phyloP scores from a whole-genome alignment of 2,888 invertebrate species.

The Eupithecia insigniata region DNA sequence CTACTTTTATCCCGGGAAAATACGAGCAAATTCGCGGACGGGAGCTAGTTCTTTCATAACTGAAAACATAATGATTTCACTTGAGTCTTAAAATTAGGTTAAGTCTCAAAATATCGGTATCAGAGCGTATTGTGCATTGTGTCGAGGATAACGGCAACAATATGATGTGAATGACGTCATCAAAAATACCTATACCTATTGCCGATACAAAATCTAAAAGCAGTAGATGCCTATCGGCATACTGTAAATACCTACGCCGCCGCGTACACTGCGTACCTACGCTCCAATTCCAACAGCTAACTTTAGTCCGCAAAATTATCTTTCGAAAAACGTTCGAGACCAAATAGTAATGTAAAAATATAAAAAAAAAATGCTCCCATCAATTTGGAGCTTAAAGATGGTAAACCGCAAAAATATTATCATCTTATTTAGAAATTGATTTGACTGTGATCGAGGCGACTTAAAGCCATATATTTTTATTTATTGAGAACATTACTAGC shows the following conservation, averaged over 20 bases:
- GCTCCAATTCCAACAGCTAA: no score
- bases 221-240: no score
- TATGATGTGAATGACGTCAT: no score
- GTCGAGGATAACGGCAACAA: no score
- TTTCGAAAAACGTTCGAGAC: slow-evolving; percentile 40
- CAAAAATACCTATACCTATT: no score
- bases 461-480: slow-evolving; percentile 61
- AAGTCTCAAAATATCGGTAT: no score
- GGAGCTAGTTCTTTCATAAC: background rate
- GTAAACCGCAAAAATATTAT: slow-evolving; percentile 72
- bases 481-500: slow-evolving; percentile 59
- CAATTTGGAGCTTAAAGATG: slow-evolving; percentile 68
- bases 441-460: slow-evolving; percentile 61
- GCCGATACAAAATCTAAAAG: no score
- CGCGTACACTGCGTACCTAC: no score
- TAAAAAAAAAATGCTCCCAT: slow-evolving; percentile 60
- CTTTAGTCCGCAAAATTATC: background rate
- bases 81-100: background rate
- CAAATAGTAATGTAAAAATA: slow-evolving; percentile 43
- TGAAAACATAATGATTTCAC: background rate
- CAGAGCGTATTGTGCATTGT: no score
- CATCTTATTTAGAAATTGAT: slow-evolving; percentile 64
- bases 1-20: background rate
- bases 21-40: no score
- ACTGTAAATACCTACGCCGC: no score